Conservation (phyloP, 2,797 vertebrate species). For the Pangasius krempfi region DNA sequence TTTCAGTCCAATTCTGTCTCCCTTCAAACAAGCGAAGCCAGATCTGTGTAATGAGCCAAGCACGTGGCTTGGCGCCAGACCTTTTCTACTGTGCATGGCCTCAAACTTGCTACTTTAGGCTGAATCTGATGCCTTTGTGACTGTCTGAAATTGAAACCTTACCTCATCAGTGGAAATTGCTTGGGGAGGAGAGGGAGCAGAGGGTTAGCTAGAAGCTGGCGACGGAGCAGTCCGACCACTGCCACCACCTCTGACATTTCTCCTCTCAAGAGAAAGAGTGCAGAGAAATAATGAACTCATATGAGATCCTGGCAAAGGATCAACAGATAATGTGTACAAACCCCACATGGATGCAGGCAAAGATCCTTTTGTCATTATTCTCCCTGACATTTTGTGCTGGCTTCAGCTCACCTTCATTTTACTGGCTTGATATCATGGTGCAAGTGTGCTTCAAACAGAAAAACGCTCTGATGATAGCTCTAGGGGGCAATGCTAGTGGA, state of each 20-base stretch:
- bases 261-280: slow-evolving; percentile 36
- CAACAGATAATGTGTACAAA: slow-evolving; percentile 45
- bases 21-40: slow-evolving; percentile 4
- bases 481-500: neutral
- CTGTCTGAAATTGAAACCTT: slow-evolving; percentile 52
- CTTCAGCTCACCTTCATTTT: slow-evolving; percentile 41
- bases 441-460: neutral
- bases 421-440: slow-evolving; percentile 45
- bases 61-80: slow-evolving; percentile 31
- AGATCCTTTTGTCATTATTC: slow-evolving; percentile 59
- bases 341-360: slow-evolving; percentile 57
- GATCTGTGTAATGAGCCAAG: slow-evolving; percentile 39
- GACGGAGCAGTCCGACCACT: slow-evolving; percentile 13
- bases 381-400: slow-evolving; percentile 56
- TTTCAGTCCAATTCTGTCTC: slow-evolving; percentile 24
- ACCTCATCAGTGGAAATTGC: slow-evolving; percentile 52
- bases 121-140: slow-evolving; percentile 50
- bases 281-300: slow-evolving; percentile 63
- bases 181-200: slow-evolving; percentile 24
- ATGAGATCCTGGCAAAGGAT: slow-evolving; percentile 46
- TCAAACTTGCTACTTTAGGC: slow-evolving; percentile 41
- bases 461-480: slow-evolving; percentile 3
- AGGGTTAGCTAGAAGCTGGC: slow-evolving; percentile 18
- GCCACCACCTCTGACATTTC: slow-evolving; percentile 50
- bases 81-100: slow-evolving; percentile 3